Percentiles rank a stretch among this genome's conserved stretches.
These are phyloP conservation scores for Perca fluviatilis DNA, from an alignment of 2,113 vertebrate species.

Conservation along the genomic window DNA sequence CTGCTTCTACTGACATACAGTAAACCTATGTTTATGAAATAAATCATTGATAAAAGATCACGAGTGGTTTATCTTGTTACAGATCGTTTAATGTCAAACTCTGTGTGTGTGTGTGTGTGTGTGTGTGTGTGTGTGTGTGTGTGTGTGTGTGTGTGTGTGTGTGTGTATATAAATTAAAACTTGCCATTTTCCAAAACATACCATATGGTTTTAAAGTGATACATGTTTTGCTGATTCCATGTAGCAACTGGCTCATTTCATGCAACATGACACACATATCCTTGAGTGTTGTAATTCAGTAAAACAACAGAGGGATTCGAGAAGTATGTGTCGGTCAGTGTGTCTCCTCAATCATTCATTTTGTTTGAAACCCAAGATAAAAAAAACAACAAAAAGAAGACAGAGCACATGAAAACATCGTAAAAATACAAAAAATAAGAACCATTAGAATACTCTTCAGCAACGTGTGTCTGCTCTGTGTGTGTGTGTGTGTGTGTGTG, in stretches of 20 bases:
- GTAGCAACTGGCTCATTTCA: not conserved
- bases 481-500: not conserved
- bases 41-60: not conserved
- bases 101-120: no score
- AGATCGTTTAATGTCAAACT: not conserved
- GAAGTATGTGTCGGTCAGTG: not conserved
- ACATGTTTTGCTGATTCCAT: not conserved
- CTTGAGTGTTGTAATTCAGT: not conserved
- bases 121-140: no score
- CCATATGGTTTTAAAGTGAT: not conserved
- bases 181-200: no score
- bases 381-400: not conserved
- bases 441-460: not conserved
- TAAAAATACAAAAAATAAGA: not conserved
- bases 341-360: not conserved
- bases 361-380: not conserved
- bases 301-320: not conserved
- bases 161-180: no score
- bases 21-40: not conserved
- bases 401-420: no score
- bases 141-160: no score
- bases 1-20: not conserved
- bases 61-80: not conserved
- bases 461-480: not conserved
- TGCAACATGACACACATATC: not conserved